A percentile compares a stretch with the other conserved stretches of the same genome.
phyloP scores from a whole-genome alignment of 1,140 invertebrate genomes.

The Rhysida immarginata region DNA sequence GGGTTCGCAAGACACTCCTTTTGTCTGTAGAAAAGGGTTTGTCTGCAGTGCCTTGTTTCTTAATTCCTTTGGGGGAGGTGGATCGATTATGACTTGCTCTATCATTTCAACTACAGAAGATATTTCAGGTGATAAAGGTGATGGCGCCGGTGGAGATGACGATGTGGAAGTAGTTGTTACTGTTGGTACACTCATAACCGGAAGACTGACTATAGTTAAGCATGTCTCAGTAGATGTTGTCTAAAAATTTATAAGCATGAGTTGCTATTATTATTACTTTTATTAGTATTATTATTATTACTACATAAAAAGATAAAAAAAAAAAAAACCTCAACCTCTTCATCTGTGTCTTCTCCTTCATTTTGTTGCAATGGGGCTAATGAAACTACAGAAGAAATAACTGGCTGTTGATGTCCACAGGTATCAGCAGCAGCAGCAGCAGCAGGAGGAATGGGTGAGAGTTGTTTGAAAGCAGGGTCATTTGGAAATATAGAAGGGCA shows the following conservation, averaged over 20 bases:
- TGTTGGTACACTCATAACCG: background rate
- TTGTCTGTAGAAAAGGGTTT: constrained; percentile 54
- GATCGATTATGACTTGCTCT: constrained; percentile 33
- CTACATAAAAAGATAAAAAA: too few species aligned
- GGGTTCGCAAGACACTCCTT: constrained; percentile 53
- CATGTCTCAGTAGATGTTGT: too few species aligned
- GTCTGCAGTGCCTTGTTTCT: constrained; percentile 60
- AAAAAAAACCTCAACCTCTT: too few species aligned
- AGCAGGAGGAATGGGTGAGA: too few species aligned
- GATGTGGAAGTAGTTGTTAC: background rate
- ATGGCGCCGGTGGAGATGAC: background rate
- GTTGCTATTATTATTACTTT: too few species aligned
- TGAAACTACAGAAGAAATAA: constrained; percentile 60
- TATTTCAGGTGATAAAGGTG: background rate
- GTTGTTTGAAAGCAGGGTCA: too few species aligned
- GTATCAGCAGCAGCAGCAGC: too few species aligned
- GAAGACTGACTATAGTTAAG: too few species aligned
- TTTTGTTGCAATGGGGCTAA: constrained; percentile 38
- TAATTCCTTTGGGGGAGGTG: constrained; percentile 48
- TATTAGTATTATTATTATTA: too few species aligned
- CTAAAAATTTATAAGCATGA: too few species aligned
- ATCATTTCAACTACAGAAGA: constrained; percentile 12
- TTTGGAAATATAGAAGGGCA: too few species aligned
- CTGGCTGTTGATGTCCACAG: too few species aligned
- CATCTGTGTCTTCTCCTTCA: constrained; percentile 1